These are phyloP conservation scores for Miniopterus natalensis DNA, from an alignment of 2,113 vertebrate species.

Conservation along the genomic window DNA sequence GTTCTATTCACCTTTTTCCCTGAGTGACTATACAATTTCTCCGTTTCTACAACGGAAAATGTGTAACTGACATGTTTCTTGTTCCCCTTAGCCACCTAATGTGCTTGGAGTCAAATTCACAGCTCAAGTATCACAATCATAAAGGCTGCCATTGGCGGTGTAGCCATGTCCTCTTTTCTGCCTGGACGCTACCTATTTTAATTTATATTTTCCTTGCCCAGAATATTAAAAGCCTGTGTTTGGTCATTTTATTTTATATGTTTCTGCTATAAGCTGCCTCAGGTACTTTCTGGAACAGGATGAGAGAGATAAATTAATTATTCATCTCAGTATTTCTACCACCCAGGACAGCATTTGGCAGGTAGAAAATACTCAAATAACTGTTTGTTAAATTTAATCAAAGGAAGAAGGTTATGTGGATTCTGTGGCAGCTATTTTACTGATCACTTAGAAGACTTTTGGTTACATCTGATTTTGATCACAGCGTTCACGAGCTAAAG, in stretches of 20 bases:
- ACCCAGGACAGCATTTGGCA: slow-evolving; percentile 44
- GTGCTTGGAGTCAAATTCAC: not conserved
- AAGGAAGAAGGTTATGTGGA: slow-evolving; percentile 43
- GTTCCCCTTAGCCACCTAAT: not conserved
- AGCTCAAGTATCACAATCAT: not conserved
- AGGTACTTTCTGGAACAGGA: slow-evolving; percentile 53
- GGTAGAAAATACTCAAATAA: slow-evolving; percentile 45
- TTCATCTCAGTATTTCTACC: slow-evolving; percentile 53
- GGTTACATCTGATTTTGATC: slow-evolving; percentile 33
- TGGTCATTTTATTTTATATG: slow-evolving; percentile 41
- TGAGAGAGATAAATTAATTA: slow-evolving; percentile 64
- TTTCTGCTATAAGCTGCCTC: slow-evolving; percentile 60
- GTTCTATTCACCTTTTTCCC: not conserved
- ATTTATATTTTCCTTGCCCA: slow-evolving; percentile 24
- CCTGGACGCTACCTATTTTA: slow-evolving; percentile 45
- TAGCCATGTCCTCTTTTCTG: not conserved
- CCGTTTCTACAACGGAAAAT: not conserved
- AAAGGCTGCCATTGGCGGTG: not conserved
- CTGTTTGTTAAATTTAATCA: slow-evolving; percentile 70
- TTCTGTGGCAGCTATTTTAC: slow-evolving; percentile 46
- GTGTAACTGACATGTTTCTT: not conserved
- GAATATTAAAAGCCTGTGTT: slow-evolving; percentile 32
- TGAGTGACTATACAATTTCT: not conserved
- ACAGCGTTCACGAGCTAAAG: not conserved
- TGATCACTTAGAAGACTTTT: not conserved